Percentiles rank a stretch among this genome's conserved stretches.
phyloP scores from a whole-genome alignment of 1,140 invertebrate species.

The Brachionus calyciflorus region DNA sequence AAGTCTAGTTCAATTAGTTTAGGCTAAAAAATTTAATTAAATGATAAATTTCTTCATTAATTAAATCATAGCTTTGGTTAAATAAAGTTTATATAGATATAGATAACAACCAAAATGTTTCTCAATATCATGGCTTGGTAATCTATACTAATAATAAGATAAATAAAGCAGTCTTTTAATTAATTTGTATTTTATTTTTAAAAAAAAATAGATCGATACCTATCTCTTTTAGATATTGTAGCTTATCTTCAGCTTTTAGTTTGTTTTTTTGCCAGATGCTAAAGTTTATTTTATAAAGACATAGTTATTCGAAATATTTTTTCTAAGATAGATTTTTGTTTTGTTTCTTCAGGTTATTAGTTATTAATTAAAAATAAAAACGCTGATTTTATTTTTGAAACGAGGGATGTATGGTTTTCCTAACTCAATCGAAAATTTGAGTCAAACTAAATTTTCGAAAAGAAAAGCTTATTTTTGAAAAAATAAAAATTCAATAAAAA shows the following conservation, averaged over 20 bases:
- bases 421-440: too few species aligned
- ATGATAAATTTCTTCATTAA: background rate
- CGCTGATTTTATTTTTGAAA: too few species aligned
- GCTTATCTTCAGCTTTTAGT: background rate
- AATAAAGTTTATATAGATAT: conserved; percentile 16
- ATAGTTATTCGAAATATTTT: conserved; percentile 35
- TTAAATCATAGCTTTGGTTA: conserved; percentile 37
- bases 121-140: background rate
- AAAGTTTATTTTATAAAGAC: background rate
- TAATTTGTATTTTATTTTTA: conserved; percentile 35
- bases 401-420: too few species aligned
- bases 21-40: conserved; percentile 11
- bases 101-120: background rate
- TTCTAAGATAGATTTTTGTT: too few species aligned
- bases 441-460: too few species aligned
- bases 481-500: too few species aligned
- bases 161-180: conserved; percentile 45
- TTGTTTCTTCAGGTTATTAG: too few species aligned
- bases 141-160: conserved; percentile 39
- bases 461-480: too few species aligned
- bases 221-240: conserved; percentile 17
- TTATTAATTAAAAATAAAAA: too few species aligned
- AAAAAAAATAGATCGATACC: too few species aligned
- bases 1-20: conserved; percentile 1
- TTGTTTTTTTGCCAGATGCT: conserved; percentile 26